Evolutionary conservation across 2,888 invertebrate species (phyloP), one percentile per base, ranked within the genome.

Genomic region (Asteroscopus sphinx): DNA sequence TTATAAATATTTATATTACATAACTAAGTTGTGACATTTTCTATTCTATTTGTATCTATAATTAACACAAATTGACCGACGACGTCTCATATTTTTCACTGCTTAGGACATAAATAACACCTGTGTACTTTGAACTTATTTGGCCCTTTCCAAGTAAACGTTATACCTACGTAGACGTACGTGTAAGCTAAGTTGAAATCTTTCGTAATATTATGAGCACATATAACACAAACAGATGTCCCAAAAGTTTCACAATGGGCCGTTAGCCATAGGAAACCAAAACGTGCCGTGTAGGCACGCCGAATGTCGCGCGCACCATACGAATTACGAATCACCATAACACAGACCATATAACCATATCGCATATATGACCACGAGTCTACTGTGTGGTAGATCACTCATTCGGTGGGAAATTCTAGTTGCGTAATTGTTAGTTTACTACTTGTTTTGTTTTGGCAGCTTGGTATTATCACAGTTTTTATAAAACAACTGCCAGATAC

Each of bases 161-260:
- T 55, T 54, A 42, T 32, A 33, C 35, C 37, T 36, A 53, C 41
- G 46, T 45, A 53, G 12, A 36, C 5, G 39, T 55, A 73, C 70
- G 66, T 66, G 68, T 37, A 62, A 64, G 62, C 40, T 61, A 61
- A 65, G 68, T 68, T 39, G 6, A 33, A 60, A 42, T 68, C 42
- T 73, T 66, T 74, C 63, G 63, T 63, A 74, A 74, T 57, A 40
- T 66, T 54, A 48, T 67, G 58, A 57, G 11, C 9, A 60, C 64
- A 57, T 65, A 67, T n/a, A n/a, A n/a, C 67, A 68, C 59, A 59
- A 75, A 70, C 69, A 68, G 68, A 60, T 63, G 63, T 54, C 36
- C 63, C 69, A 80, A 78, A 83, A 80, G 73, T 75, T 64, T 75
- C 70, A 87, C 87, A 87, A 88, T 87, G 63, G 81, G 80, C 76